A percentile compares a stretch with the other conserved stretches of the same genome.
Conservation (phyloP, 2,888 invertebrate genomes). For the Antitype chi region DNA sequence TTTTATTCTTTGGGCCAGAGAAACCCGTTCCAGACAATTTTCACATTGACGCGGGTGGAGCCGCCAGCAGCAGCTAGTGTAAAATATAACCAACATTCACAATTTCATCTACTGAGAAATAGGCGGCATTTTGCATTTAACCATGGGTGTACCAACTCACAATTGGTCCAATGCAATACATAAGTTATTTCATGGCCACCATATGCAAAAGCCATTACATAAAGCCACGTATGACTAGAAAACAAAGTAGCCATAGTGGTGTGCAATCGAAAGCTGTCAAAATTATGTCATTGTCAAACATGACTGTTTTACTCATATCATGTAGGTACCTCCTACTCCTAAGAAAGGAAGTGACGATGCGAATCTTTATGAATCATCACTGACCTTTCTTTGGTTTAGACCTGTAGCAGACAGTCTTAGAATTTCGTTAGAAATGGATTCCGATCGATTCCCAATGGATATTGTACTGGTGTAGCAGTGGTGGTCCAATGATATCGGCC, state of each 20-base stretch:
- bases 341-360: slow-evolving; percentile 11
- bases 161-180: neutral
- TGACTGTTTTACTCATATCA: slow-evolving; percentile 12
- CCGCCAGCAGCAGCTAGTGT: too few relatives aligned
- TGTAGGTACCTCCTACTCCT: neutral
- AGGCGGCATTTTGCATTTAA: neutral
- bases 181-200: slow-evolving; percentile 30
- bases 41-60: too few relatives aligned
- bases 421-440: neutral
- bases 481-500: too few relatives aligned
- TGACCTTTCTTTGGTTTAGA: neutral
- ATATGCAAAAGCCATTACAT: slow-evolving; percentile 29
- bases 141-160: too few relatives aligned
- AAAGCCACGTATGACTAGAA: slow-evolving; percentile 20
- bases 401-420: neutral
- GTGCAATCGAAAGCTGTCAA: slow-evolving; percentile 39
- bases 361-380: slow-evolving; percentile 3
- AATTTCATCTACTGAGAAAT: neutral
- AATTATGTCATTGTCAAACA: slow-evolving; percentile 53
- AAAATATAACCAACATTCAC: neutral
- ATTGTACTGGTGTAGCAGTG: too few relatives aligned
- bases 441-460: neutral
- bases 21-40: too few relatives aligned
- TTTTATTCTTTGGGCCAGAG: too few relatives aligned
- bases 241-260: slow-evolving; percentile 29